phyloP scores from a whole-genome alignment of 2,113 vertebrate species.

The Tangachromis dhanisi region DNA sequence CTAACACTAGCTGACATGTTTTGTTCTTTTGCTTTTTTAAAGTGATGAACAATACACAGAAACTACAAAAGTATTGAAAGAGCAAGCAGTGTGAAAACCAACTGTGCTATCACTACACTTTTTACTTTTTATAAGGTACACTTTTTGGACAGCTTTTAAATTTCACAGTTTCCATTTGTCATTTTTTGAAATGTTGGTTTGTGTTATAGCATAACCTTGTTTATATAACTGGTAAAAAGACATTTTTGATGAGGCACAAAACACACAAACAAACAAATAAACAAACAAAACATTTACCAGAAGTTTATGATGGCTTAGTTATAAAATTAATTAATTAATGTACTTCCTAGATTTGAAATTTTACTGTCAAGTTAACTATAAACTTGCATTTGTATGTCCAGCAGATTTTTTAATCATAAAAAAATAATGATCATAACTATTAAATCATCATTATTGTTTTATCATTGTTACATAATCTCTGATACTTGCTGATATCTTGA shows the following conservation, averaged over 20 bases:
- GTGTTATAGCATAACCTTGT: not conserved
- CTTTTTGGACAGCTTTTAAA: not conserved
- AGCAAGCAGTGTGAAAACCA: not conserved
- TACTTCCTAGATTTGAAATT: not conserved
- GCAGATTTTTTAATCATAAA: not conserved
- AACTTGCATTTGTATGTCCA: not conserved
- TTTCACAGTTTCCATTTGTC: not conserved
- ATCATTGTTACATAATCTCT: not conserved
- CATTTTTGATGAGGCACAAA: not conserved
- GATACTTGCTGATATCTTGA: not conserved
- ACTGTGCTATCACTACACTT: not conserved
- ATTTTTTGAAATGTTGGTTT: not conserved
- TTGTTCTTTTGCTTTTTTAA: not conserved
- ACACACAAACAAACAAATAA: not conserved
- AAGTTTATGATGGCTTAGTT: not conserved
- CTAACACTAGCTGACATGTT: not conserved
- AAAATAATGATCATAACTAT: not conserved
- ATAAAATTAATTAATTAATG: not conserved
- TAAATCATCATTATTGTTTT: not conserved
- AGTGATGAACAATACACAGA: not conserved
- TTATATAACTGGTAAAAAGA: rapidly evolving
- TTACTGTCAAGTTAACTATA: not conserved
- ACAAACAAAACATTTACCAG: not conserved
- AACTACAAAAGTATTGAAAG: not conserved
- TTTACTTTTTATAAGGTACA: not conserved